Evolutionary conservation across 2,888 invertebrate genomes (phyloP).

Genomic region (Ichneumoninae sp.): DNA sequence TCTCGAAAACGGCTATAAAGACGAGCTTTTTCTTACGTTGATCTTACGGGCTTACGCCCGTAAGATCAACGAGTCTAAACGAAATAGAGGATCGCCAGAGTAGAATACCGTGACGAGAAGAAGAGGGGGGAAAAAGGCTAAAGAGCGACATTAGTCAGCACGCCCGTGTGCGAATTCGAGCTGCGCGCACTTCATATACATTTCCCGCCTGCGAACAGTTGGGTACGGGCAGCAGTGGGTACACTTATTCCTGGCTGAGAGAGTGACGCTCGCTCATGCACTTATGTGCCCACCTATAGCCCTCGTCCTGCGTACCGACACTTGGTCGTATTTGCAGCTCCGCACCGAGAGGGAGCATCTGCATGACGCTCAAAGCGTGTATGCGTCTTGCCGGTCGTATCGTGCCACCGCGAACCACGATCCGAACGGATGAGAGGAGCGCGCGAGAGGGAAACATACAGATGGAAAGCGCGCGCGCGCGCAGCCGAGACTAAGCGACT

Average conservation of each 20-base stretch:
- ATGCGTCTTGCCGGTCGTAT: constrained; percentile 28
- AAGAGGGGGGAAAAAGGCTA: neutral
- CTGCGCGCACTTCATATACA: constrained; percentile 17
- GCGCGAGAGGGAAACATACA: constrained; percentile 37
- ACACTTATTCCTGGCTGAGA: constrained; percentile 62
- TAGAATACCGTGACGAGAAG: neutral
- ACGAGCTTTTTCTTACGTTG: too few species aligned
- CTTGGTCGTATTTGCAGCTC: constrained; percentile 62
- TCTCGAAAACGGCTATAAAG: neutral
- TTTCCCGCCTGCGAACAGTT: constrained; percentile 41
- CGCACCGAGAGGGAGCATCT: constrained; percentile 40
- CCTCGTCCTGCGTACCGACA: constrained; percentile 46
- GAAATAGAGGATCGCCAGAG: neutral
- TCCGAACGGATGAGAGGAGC: constrained; percentile 8
- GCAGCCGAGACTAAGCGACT: constrained; percentile 72
- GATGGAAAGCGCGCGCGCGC: constrained; percentile 41
- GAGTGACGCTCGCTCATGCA: constrained; percentile 35
- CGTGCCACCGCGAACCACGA: constrained; percentile 45
- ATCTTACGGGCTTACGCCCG: neutral
- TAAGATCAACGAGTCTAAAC: neutral
- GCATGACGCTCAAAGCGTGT: neutral
- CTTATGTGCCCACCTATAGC: constrained; percentile 43
- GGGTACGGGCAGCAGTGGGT: constrained; percentile 10
- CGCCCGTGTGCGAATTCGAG: constrained; percentile 23
- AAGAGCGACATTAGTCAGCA: constrained; percentile 34